Evolutionary conservation across 2,888 invertebrate species (phyloP).

Genomic region (Drosophila engyochracea): DNA sequence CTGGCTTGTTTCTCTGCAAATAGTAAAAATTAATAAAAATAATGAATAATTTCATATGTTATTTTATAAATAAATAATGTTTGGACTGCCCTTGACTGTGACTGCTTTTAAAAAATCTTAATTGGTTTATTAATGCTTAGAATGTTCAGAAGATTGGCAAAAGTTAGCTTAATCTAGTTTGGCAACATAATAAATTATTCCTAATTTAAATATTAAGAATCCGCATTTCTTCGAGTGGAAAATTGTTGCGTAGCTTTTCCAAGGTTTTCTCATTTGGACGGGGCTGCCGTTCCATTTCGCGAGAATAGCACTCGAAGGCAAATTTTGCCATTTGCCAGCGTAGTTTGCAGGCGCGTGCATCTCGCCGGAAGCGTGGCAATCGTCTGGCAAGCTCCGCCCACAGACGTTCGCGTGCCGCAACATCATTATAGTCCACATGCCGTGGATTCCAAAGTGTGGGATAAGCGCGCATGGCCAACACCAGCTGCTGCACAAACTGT

Average conservation of each 20-base stretch:
- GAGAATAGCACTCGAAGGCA: slow-evolving; percentile 76
- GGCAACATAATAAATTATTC: slow-evolving; percentile 2
- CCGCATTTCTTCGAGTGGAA: slow-evolving; percentile 79
- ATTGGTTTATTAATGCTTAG: slow-evolving; percentile 36
- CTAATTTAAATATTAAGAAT: slow-evolving; percentile 63
- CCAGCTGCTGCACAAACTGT: slow-evolving; percentile 75
- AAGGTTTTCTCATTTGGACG: slow-evolving; percentile 64
- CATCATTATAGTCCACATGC: slow-evolving; percentile 72
- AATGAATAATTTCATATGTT: neutral
- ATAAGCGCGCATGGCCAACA: slow-evolving; percentile 68
- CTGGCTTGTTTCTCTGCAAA: slow-evolving; percentile 84
- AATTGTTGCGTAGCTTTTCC: slow-evolving; percentile 72
- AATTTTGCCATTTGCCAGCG: slow-evolving; percentile 83
- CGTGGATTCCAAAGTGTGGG: slow-evolving; percentile 79
- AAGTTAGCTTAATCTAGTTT: slow-evolving; percentile 27
- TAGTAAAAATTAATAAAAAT: neutral
- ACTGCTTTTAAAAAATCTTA: slow-evolving; percentile 7
- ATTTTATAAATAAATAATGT: neutral
- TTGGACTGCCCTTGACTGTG: neutral
- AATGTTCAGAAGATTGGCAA: slow-evolving; percentile 26
- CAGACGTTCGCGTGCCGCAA: slow-evolving; percentile 70
- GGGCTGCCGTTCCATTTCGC: slow-evolving; percentile 71
- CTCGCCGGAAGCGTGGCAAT: slow-evolving; percentile 74
- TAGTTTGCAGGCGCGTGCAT: slow-evolving; percentile 71
- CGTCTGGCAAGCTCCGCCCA: slow-evolving; percentile 78